A percentile compares a stretch with the other conserved stretches of the same genome.
Evolutionary conservation across 2,888 invertebrate genomes (phyloP).

Genomic region (Eristalinus sepulchralis): DNA sequence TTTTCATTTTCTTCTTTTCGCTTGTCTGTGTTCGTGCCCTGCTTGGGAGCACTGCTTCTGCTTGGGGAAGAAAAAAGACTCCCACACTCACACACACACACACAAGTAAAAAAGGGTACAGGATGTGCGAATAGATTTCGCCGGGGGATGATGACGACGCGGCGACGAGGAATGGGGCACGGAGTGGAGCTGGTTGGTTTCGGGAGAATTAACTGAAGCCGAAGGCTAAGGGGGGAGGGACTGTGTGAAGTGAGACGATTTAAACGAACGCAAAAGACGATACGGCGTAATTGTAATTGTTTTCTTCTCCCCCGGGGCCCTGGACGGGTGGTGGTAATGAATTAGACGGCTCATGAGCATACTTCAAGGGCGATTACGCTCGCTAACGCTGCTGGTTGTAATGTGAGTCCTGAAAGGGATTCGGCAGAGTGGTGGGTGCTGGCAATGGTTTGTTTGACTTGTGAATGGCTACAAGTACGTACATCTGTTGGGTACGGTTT

Average conservation of each 20-base stretch:
- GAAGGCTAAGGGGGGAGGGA: neutral
- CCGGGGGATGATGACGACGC: neutral
- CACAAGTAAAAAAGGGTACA: too few relatives aligned
- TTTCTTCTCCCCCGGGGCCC: neutral
- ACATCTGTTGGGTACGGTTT: neutral
- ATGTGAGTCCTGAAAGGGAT: neutral
- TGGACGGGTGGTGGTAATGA: slow-evolving; percentile 14
- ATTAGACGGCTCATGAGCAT: slow-evolving; percentile 25
- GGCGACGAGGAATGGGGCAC: neutral
- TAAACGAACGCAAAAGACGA: slow-evolving; percentile 4
- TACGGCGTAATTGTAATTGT: slow-evolving; percentile 34
- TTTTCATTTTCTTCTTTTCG: neutral
- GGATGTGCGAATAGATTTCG: neutral
- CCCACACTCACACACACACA: neutral
- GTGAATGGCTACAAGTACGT: neutral
- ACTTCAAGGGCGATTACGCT: slow-evolving; percentile 15
- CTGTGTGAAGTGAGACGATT: slow-evolving; percentile 9
- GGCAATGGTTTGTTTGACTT: neutral
- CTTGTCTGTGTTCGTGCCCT: neutral
- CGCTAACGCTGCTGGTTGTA: neutral
- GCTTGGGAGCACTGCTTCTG: neutral
- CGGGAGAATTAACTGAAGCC: neutral
- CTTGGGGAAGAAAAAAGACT: neutral
- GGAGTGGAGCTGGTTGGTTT: neutral
- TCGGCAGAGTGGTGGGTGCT: neutral